phyloP scores from a whole-genome alignment of 2,888 invertebrate species.

The Leucozona laternaria region DNA sequence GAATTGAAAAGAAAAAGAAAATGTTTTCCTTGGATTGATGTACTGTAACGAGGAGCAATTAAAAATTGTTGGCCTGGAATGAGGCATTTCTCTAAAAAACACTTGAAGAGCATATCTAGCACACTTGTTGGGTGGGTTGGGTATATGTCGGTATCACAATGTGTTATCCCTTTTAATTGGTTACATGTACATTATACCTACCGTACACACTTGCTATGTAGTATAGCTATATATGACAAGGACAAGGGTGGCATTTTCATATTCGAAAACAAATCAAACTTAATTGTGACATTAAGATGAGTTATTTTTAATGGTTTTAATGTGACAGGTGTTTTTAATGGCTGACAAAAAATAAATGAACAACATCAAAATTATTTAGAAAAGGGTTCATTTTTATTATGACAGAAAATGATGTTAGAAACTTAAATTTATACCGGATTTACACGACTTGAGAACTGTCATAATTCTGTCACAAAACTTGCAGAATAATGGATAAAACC shows the following conservation, averaged over 20 bases:
- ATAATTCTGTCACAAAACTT: neutral
- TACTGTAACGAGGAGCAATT: conserved; percentile 66
- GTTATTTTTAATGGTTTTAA: conserved; percentile 71
- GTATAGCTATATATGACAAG: neutral
- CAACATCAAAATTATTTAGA: neutral
- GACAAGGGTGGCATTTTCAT: conserved; percentile 51
- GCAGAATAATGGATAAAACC: neutral
- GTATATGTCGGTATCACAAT: neutral
- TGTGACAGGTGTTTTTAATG: conserved; percentile 71
- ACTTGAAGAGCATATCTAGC: conserved; percentile 23
- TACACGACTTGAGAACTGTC: neutral
- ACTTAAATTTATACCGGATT: neutral
- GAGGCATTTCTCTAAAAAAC: conserved; percentile 22
- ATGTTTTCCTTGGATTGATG: conserved; percentile 66
- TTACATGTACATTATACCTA: conserved; percentile 24
- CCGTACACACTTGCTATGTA: conserved; percentile 22
- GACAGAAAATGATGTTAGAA: neutral
- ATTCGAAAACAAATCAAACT: conserved; percentile 74
- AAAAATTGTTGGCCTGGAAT: conserved; percentile 45
- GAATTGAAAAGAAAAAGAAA: conserved; percentile 43
- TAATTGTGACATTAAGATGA: conserved; percentile 75
- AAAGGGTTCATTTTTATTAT: neutral
- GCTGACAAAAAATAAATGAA: conserved; percentile 53
- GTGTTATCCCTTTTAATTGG: conserved; percentile 70
- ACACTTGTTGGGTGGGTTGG: conserved; percentile 14